Conservation (phyloP, 2,113 vertebrate genomes). For the rabbit (Oryctolagus cuniculus) region DNA sequence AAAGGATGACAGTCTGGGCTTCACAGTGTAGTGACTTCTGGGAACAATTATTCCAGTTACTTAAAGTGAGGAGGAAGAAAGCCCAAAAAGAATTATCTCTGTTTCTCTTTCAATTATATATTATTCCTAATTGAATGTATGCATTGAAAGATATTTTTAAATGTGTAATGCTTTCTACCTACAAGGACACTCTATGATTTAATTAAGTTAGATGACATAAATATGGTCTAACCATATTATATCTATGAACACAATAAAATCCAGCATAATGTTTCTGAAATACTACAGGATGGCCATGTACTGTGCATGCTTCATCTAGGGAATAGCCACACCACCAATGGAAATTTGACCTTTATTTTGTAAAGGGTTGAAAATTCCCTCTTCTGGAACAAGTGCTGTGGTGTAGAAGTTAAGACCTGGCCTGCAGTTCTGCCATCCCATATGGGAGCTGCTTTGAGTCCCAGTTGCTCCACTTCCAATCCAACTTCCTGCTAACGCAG, state of each 20-base stretch:
- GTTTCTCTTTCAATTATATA: slow-evolving; percentile 74
- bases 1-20: slow-evolving; percentile 75
- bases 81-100: slow-evolving; percentile 67
- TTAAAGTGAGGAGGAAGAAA: slow-evolving; percentile 33
- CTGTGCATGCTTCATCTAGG: background rate
- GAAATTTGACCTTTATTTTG: slow-evolving; percentile 51
- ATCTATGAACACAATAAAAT: background rate
- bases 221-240: background rate
- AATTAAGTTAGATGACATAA: slow-evolving; percentile 13
- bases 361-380: slow-evolving; percentile 10
- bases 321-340: background rate
- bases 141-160: slow-evolving; percentile 31
- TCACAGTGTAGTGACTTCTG: slow-evolving; percentile 70
- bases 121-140: background rate
- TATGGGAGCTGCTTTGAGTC: too few species aligned
- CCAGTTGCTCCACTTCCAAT: too few species aligned
- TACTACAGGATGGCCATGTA: background rate
- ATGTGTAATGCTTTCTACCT: slow-evolving; percentile 32
- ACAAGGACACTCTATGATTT: background rate
- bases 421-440: too few species aligned
- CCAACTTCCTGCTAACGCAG: too few species aligned
- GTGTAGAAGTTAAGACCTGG: too few species aligned
- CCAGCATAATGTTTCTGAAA: background rate
- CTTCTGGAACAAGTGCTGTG: background rate
- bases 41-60: slow-evolving; percentile 76